Base-by-base conservation (phyloP, 2,888 invertebrate genomes). In the Balanococcus diminutus region DNA sequence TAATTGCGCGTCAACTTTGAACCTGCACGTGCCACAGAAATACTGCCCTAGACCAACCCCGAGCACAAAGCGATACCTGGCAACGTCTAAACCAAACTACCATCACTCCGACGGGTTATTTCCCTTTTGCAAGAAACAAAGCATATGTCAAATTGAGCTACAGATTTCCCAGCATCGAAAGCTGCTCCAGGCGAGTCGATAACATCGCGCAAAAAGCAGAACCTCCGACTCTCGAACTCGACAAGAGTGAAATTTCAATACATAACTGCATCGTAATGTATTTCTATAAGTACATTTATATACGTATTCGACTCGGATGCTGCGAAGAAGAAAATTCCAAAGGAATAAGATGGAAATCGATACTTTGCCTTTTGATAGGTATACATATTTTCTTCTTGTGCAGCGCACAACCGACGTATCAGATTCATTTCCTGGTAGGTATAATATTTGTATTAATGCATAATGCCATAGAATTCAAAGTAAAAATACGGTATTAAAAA, bases 11-110 rank as follows among this genome's bases (percentile, higher is more conserved):
- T 67, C 67, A 67, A 28, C 28, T 28, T 14, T n/a, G 19, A 67
- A 67, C 28, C 67, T 67, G 31, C 67, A 79, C 75, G 75, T 79
- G 75, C 36, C 75, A 36, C 16, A 56, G 51, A 51, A 25, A 25
- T 67, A 19, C 36, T 79, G 75, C 75, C 75, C 75, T 79, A 79
- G 32, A 79, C 32, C 36, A 79, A 79, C 36, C 36, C 75, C 5
- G 67, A n/a, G n/a, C n/a, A n/a, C n/a, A n/a, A n/a, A n/a, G n/a
- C 4, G 67, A 67, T 56, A 56, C 19, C 6, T 22, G 56, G 56
- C 56, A 56, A 67, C 28, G 67, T 67, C 67, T 67, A 67, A 67
- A 56, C 19, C 56, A 19, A 8, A 56, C 56, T 14, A 1, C n/a
- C 46, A 22, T n/a, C n/a, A n/a, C n/a, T n/a, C n/a, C 31, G 67